A percentile compares a stretch with the other conserved stretches of the same genome.
Evolutionary conservation across 2,113 vertebrate species (phyloP).

Genomic region (Ranitomeya variabilis): DNA sequence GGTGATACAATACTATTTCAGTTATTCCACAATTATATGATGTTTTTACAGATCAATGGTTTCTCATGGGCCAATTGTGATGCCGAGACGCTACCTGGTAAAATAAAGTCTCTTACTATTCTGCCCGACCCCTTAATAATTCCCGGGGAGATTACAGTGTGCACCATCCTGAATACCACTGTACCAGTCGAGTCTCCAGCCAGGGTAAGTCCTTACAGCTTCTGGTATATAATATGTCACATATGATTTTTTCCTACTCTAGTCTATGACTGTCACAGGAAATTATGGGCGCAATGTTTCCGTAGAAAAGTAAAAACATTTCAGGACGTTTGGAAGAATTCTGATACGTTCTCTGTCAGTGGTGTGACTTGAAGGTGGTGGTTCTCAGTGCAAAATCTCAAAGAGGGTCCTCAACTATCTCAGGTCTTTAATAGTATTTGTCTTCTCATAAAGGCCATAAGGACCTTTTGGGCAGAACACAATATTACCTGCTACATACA

Average conservation of each 20-base stretch:
- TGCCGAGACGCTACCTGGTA: slow-evolving; percentile 63
- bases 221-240: background rate
- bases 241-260: background rate
- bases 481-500: too few relatives aligned
- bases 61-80: slow-evolving; percentile 79
- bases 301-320: too few relatives aligned
- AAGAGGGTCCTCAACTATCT: too few relatives aligned
- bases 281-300: too few relatives aligned
- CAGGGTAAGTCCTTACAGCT: slow-evolving; percentile 63
- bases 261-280: background rate
- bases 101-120: slow-evolving; percentile 70
- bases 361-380: too few relatives aligned
- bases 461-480: too few relatives aligned
- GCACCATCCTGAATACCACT: background rate
- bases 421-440: too few relatives aligned
- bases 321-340: too few relatives aligned
- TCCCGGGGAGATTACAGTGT: slow-evolving; percentile 69
- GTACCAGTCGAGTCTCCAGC: slow-evolving; percentile 63
- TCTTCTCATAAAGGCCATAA: too few relatives aligned
- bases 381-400: too few relatives aligned
- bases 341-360: too few relatives aligned
- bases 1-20: background rate
- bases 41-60: slow-evolving; percentile 46
- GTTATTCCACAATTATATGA: background rate
- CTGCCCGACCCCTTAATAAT: slow-evolving; percentile 71